These are phyloP conservation scores for Pantala flavescens DNA, from an alignment of 1,140 invertebrate genomes.

Conservation along the genomic window DNA sequence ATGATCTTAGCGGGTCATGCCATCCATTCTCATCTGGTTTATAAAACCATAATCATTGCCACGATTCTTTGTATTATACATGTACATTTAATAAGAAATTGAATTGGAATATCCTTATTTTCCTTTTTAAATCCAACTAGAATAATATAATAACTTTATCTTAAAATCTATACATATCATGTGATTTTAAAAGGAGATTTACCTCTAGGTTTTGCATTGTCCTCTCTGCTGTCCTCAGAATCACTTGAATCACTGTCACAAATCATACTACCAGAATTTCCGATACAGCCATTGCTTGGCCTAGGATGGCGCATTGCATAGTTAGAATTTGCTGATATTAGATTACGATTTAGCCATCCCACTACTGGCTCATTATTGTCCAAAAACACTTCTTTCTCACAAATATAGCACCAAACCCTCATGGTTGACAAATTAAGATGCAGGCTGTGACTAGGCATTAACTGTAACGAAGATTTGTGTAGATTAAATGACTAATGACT, in stretches of 20 bases:
- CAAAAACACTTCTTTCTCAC: slow-evolving; percentile 60
- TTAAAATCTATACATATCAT: too few species aligned
- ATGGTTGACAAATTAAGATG: slow-evolving; percentile 74
- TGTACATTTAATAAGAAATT: too few species aligned
- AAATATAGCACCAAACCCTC: slow-evolving; percentile 76
- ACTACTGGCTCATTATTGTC: slow-evolving; percentile 34
- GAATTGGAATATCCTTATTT: too few species aligned
- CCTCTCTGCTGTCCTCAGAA: slow-evolving; percentile 34
- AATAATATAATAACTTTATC: too few species aligned
- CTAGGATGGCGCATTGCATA: neutral
- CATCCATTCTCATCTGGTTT: too few species aligned
- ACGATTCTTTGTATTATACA: too few species aligned
- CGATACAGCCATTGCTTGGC: neutral
- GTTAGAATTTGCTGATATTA: neutral
- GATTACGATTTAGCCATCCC: neutral
- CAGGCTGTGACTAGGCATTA: slow-evolving; percentile 58
- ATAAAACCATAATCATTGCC: too few species aligned
- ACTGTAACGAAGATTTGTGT: slow-evolving; percentile 36
- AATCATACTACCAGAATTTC: slow-evolving; percentile 27
- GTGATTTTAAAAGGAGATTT: too few species aligned
- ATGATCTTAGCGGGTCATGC: too few species aligned
- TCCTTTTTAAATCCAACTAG: too few species aligned
- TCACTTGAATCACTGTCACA: slow-evolving; percentile 45
- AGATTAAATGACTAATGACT: too few species aligned
- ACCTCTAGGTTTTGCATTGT: slow-evolving; percentile 37